A percentile compares a stretch with the other conserved stretches of the same genome.
These are phyloP conservation scores for Hydrotaea diabolus DNA, from an alignment of 2,888 invertebrate genomes.

Conservation along the genomic window DNA sequence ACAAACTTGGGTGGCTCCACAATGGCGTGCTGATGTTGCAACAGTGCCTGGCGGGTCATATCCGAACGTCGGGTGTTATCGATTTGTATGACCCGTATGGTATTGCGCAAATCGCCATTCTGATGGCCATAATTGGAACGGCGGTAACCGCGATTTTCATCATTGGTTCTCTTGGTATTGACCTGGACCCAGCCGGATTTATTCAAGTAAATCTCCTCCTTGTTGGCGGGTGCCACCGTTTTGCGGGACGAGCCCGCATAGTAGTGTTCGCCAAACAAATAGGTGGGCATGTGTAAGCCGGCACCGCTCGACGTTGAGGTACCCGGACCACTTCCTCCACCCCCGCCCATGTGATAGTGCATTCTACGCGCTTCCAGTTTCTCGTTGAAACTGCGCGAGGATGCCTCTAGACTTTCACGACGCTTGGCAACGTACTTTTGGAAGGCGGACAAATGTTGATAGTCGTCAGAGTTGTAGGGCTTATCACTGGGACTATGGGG, in stretches of 20 bases:
- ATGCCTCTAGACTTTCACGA: conserved; percentile 78
- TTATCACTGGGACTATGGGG: conserved; percentile 42
- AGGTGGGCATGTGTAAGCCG: conserved; percentile 76
- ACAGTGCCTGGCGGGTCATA: conserved; percentile 70
- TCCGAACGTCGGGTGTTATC: conserved; percentile 72
- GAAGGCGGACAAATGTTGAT: conserved; percentile 71
- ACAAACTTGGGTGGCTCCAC: conserved; percentile 73
- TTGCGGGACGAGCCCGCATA: conserved; percentile 68
- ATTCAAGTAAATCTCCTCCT: conserved; percentile 80
- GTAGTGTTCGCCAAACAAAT: conserved; percentile 79
- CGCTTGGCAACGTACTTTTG: conserved; percentile 78
- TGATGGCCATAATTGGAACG: conserved; percentile 74
- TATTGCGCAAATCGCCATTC: conserved; percentile 72
- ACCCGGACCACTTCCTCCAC: conserved; percentile 70
- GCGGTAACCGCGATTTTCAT: conserved; percentile 75
- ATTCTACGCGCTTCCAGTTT: conserved; percentile 80
- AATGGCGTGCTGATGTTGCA: conserved; percentile 72
- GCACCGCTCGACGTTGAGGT: conserved; percentile 60
- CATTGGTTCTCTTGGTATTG: conserved; percentile 78
- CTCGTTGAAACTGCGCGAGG: conserved; percentile 78
- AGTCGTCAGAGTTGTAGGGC: conserved; percentile 44
- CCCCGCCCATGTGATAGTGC: conserved; percentile 78
- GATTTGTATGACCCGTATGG: conserved; percentile 74
- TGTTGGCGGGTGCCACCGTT: conserved; percentile 69
- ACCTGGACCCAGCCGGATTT: conserved; percentile 82